phyloP scores from a whole-genome alignment of 1,140 invertebrate genomes.

The Drosophila kurseongensis region DNA sequence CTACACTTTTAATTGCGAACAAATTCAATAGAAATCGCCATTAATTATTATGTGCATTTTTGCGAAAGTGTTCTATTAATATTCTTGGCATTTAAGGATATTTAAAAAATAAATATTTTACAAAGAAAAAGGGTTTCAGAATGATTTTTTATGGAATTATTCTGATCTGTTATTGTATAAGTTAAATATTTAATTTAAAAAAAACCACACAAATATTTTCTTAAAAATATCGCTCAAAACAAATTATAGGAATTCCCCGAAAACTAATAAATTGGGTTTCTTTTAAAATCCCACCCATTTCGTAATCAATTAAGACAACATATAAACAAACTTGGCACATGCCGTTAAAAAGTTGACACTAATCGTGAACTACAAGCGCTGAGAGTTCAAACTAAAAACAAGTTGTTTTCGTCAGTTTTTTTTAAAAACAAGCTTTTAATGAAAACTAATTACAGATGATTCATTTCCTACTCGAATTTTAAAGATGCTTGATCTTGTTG shows the following conservation, averaged over 20 bases:
- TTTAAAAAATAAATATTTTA: too few relatives aligned
- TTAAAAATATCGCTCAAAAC: neutral
- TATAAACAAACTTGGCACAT: neutral
- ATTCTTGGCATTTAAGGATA: neutral
- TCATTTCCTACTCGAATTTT: slow-evolving; percentile 18
- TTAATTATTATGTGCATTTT: slow-evolving; percentile 3
- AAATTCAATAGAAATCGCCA: neutral
- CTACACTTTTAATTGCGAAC: slow-evolving; percentile 4
- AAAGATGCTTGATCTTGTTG: neutral
- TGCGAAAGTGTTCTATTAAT: neutral
- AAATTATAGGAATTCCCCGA: too few relatives aligned
- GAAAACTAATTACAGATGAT: slow-evolving; percentile 7
- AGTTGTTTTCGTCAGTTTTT: neutral
- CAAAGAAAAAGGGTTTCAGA: too few relatives aligned
- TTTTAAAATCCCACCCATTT: neutral
- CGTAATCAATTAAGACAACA: neutral
- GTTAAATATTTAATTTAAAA: too few relatives aligned
- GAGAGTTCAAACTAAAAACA: neutral
- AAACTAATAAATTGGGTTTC: too few relatives aligned
- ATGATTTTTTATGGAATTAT: too few relatives aligned
- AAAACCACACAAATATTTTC: neutral
- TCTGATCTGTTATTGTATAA: too few relatives aligned
- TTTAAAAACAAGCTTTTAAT: slow-evolving; percentile 10
- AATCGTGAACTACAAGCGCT: slow-evolving; percentile 7
- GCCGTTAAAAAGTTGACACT: slow-evolving; percentile 15